A percentile compares a stretch with the other conserved stretches of the same genome.
Evolutionary conservation across 2,888 invertebrate genomes (phyloP).

Genomic region (Rhamnusium bicolor): DNA sequence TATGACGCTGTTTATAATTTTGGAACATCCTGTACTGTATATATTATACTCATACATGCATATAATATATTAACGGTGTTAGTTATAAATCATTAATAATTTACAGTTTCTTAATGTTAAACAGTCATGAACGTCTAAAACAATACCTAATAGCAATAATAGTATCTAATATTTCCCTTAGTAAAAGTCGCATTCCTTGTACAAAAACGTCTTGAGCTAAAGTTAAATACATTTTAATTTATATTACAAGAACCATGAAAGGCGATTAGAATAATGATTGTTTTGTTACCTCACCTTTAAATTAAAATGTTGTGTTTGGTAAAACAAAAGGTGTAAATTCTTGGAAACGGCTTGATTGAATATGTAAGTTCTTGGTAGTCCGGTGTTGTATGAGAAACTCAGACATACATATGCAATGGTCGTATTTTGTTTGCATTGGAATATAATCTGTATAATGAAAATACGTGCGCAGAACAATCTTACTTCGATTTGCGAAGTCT

Average conservation of each 20-base stretch:
- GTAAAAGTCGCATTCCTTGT: background rate
- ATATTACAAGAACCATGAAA: background rate
- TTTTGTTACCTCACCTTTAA: conserved; percentile 31
- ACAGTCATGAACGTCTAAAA: background rate
- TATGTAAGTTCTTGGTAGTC: conserved; percentile 23
- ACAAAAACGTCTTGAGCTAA: background rate
- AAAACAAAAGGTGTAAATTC: conserved; percentile 36
- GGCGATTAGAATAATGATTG: conserved; percentile 14
- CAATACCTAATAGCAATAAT: background rate
- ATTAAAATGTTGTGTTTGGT: conserved; percentile 27
- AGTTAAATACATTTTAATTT: conserved; percentile 15
- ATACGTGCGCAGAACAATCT: conserved; percentile 53
- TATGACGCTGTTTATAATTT: too few species aligned
- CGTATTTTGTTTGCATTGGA: conserved; percentile 24
- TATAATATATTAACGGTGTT: too few species aligned
- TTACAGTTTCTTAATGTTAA: too few species aligned
- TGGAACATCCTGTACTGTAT: too few species aligned
- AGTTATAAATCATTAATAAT: too few species aligned
- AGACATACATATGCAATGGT: conserved; percentile 19
- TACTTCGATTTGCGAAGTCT: conserved; percentile 42
- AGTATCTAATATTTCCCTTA: background rate
- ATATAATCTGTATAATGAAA: conserved; percentile 50
- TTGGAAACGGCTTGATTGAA: conserved; percentile 1
- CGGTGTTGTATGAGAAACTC: conserved; percentile 29
- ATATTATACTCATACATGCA: too few species aligned